phyloP scores from a whole-genome alignment of 2,888 invertebrate species.

The Troilus luridus region DNA sequence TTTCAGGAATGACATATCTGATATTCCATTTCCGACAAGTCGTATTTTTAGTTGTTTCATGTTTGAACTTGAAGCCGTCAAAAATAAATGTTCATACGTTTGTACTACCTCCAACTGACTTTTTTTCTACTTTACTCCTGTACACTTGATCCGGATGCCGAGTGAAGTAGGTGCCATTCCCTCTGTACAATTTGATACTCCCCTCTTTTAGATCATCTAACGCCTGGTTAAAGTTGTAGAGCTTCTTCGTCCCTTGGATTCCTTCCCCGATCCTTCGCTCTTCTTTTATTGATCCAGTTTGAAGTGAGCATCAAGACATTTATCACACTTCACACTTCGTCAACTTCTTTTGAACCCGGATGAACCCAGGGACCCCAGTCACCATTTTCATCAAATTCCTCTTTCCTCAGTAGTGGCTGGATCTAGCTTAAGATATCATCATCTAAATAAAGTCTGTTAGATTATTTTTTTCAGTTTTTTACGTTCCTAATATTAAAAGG shows the following conservation, averaged over 20 bases:
- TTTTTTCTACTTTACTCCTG: not conserved
- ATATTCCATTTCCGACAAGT: too few relatives aligned
- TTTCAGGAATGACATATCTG: too few relatives aligned
- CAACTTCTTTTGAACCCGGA: not conserved
- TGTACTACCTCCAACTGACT: not conserved
- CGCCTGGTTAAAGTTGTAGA: not conserved
- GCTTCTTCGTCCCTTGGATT: not conserved
- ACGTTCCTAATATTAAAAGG: too few relatives aligned
- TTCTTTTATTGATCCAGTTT: constrained; percentile 6
- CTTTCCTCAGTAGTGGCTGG: too few relatives aligned
- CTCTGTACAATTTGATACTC: not conserved
- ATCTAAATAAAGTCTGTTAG: not conserved
- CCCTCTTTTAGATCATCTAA: not conserved
- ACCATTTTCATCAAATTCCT: not conserved
- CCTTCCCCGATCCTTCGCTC: not conserved
- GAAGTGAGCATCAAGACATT: not conserved
- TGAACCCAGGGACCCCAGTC: not conserved
- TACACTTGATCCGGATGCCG: not conserved
- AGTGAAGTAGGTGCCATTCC: not conserved
- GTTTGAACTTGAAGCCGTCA: too few relatives aligned
- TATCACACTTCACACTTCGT: constrained; percentile 8
- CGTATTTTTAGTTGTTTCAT: too few relatives aligned
- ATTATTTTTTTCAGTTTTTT: not conserved
- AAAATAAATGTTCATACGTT: not conserved
- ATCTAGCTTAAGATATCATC: not conserved